phyloP scores from a whole-genome alignment of 2,113 vertebrate species.

The Alligator mississippiensis region DNA sequence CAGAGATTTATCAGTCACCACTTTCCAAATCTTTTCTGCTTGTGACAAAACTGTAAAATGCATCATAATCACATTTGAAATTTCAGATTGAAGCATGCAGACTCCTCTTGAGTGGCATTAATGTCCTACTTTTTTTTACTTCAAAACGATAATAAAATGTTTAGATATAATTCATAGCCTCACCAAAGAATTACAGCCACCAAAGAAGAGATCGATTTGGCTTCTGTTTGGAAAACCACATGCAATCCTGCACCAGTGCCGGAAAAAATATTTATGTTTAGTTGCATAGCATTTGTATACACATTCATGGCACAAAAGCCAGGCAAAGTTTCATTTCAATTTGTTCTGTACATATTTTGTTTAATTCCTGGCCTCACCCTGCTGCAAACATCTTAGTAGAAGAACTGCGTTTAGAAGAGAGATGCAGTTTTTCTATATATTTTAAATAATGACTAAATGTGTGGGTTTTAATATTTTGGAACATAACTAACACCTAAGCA shows the following conservation, averaged over 20 bases:
- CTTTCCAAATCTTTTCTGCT: too few species aligned
- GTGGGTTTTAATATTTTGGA: neutral
- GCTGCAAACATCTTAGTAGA: neutral
- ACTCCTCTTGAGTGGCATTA: too few species aligned
- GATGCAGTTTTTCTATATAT: neutral
- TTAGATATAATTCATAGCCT: neutral
- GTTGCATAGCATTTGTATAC: neutral
- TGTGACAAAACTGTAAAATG: too few species aligned
- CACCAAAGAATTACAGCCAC: neutral
- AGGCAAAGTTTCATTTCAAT: neutral
- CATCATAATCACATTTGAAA: too few species aligned
- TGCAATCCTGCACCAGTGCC: neutral
- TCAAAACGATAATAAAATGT: neutral
- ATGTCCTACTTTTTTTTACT: neutral
- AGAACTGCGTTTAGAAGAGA: neutral
- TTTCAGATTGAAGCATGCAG: too few species aligned
- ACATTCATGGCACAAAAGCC: neutral
- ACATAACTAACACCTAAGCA: neutral
- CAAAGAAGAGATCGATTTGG: neutral
- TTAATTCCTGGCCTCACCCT: neutral
- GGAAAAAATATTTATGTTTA: fast-evolving
- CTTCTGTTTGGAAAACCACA: neutral
- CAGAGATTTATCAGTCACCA: too few species aligned
- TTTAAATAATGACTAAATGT: neutral
- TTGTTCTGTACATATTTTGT: neutral